Conservation (phyloP, 2,888 invertebrate genomes). For the Pilophorus perplexus region DNA sequence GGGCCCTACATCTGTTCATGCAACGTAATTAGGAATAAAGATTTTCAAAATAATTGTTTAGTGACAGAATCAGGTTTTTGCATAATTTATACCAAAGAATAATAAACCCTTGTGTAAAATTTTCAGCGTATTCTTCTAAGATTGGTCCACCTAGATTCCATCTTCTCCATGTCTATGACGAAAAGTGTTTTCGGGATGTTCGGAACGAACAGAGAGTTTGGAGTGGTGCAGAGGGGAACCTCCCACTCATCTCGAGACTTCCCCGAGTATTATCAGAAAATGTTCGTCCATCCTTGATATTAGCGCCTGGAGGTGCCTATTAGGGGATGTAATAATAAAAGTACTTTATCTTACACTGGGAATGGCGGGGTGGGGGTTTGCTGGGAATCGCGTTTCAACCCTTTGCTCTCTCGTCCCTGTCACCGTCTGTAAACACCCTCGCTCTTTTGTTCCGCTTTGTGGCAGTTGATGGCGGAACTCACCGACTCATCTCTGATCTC, state of each 20-base stretch:
- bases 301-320: conserved; percentile 25
- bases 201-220: neutral
- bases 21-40: too few species aligned
- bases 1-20: too few species aligned
- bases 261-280: conserved; percentile 16
- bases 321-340: conserved; percentile 25
- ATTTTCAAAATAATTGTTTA: too few species aligned
- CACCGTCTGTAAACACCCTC: neutral
- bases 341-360: conserved; percentile 18
- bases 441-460: neutral
- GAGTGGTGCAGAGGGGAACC: neutral
- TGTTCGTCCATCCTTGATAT: conserved; percentile 24
- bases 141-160: too few species aligned
- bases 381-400: conserved; percentile 18
- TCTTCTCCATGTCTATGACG: too few species aligned
- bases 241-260: conserved; percentile 1
- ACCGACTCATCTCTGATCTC: neutral
- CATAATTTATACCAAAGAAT: too few species aligned
- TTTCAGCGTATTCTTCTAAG: too few species aligned
- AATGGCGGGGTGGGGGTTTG: neutral
- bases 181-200: neutral
- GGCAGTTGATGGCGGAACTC: neutral
- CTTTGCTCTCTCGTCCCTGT: neutral
- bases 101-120: too few species aligned
- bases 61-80: too few species aligned